Evolutionary conservation across 2,888 invertebrate species (phyloP).

Genomic region (Morpho deidamia): DNA sequence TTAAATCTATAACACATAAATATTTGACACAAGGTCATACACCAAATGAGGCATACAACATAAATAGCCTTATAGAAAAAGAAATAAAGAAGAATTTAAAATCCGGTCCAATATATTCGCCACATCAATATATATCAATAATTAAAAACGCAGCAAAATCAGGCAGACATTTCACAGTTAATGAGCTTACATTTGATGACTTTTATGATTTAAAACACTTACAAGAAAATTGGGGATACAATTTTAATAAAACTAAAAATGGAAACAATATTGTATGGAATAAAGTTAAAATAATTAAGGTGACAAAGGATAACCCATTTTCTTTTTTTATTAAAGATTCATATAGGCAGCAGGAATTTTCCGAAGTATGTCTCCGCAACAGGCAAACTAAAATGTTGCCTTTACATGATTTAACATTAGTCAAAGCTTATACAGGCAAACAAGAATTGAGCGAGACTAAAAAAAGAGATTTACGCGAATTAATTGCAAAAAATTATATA

Average conservation of each 20-base stretch:
- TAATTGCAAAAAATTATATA: background rate
- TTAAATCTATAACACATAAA: slow-evolving; percentile 22
- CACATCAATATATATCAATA: slow-evolving; percentile 10
- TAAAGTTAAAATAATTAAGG: no score
- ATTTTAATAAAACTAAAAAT: slow-evolving; percentile 4
- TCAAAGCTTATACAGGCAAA: no score
- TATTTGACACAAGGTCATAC: slow-evolving; percentile 25
- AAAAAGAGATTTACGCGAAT: no score
- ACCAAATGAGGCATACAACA: slow-evolving; percentile 14
- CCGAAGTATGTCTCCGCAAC: no score
- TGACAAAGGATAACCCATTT: no score
- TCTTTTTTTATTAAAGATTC: no score
- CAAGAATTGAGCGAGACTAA: no score
- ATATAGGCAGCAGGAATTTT: no score
- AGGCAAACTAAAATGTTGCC: no score
- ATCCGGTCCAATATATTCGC: slow-evolving; percentile 23
- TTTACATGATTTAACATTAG: no score
- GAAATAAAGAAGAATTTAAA: slow-evolving; percentile 22
- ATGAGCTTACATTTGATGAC: background rate
- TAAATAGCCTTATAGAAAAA: slow-evolving; percentile 23
- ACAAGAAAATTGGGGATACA: slow-evolving; percentile 2
- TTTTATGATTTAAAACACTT: slow-evolving; percentile 5
- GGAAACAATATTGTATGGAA: no score
- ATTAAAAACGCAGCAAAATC: slow-evolving; percentile 13
- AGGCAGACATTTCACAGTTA: slow-evolving; percentile 2